Evolutionary conservation across 64 coral and sea anemone species (phyloP).

Genomic region (Dendronephthya gigantea): DNA sequence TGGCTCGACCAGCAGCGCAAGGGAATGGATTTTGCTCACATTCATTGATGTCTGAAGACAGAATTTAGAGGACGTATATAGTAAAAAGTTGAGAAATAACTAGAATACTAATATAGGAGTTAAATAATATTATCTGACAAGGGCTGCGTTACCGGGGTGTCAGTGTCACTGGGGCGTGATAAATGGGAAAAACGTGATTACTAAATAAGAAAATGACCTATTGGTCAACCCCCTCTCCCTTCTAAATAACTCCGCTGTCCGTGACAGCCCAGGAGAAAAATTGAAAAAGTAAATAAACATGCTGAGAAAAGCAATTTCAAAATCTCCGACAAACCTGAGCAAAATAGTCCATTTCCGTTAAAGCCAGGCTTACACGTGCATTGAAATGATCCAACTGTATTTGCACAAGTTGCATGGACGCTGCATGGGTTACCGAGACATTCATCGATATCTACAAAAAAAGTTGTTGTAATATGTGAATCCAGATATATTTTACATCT

Average conservation of each 20-base stretch:
- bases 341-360: neutral
- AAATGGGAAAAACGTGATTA: no score
- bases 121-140: no score
- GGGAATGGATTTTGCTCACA: neutral
- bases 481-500: no score
- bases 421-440: neutral
- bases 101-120: no score
- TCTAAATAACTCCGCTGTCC: no score
- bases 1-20: neutral
- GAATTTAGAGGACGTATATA: neutral
- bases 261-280: no score
- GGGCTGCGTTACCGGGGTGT: no score
- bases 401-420: neutral
- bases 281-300: no score
- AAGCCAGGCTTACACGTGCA: neutral
- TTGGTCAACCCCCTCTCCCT: no score
- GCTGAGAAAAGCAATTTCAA: neutral
- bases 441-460: constrained; percentile 3
- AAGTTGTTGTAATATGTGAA: neutral
- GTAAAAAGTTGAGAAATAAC: no score
- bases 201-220: no score
- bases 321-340: constrained; percentile 4
- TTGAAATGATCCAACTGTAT: neutral
- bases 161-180: no score
- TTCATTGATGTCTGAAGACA: neutral